These are phyloP conservation scores for Ochotona princeps DNA, from an alignment of 2,113 vertebrate species.

Conservation along the genomic window DNA sequence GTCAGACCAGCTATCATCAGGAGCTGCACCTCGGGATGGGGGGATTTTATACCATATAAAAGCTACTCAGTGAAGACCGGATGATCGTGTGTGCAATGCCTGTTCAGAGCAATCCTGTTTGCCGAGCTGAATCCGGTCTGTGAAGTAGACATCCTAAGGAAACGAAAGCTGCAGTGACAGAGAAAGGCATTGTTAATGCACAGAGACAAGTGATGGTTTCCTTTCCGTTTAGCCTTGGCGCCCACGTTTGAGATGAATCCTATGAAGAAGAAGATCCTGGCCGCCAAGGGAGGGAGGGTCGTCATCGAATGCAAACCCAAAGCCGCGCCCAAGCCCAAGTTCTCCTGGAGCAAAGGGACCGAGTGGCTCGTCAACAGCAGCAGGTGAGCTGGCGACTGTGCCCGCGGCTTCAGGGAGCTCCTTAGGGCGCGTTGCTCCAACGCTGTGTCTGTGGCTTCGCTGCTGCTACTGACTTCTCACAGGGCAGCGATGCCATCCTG, in stretches of 20 bases:
- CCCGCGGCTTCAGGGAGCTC: too few species aligned
- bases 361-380: constrained; percentile 94
- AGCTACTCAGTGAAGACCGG: constrained; percentile 3
- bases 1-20: not conserved
- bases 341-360: constrained; percentile 97
- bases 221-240: constrained; percentile 88
- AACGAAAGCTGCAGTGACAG: not conserved
- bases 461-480: too few species aligned
- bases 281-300: constrained; percentile 92
- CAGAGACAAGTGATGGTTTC: constrained; percentile 19
- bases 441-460: too few species aligned
- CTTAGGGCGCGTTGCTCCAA: too few species aligned
- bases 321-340: constrained; percentile 93
- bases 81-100: not conserved
- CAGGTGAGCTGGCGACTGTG: constrained; percentile 87
- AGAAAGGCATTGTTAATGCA: not conserved
- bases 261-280: constrained; percentile 92
- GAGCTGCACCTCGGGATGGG: not conserved
- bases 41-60: not conserved
- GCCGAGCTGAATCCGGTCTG: not conserved
- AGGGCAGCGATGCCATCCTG: not conserved
- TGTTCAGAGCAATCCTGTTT: not conserved
- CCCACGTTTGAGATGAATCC: constrained; percentile 95
- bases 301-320: constrained; percentile 96
- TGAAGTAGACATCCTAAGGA: not conserved